Evolutionary conservation across 2,888 invertebrate species (phyloP).

Genomic region (Charanyca ferruginea): DNA sequence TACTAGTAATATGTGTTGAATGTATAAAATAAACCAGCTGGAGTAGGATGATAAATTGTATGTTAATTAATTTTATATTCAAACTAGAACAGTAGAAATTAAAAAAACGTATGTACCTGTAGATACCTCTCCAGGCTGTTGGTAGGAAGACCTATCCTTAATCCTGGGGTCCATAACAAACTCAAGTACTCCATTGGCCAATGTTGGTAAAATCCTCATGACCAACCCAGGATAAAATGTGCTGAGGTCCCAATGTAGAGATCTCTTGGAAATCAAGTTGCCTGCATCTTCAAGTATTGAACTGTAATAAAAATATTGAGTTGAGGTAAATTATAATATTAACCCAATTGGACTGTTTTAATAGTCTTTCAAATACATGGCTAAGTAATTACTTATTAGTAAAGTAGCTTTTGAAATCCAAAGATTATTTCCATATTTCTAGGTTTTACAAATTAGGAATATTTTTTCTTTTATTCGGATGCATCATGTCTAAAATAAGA

Average conservation of each 20-base stretch:
- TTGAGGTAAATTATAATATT: background rate
- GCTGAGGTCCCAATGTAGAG: conserved; percentile 94
- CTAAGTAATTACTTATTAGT: too few relatives aligned
- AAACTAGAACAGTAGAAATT: background rate
- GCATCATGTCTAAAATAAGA: too few relatives aligned
- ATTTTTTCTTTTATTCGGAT: too few relatives aligned
- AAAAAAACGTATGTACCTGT: conserved; percentile 91
- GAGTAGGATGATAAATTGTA: too few relatives aligned
- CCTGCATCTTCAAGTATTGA: conserved; percentile 93
- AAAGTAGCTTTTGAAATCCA: too few relatives aligned
- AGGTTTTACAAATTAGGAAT: too few relatives aligned
- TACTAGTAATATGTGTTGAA: too few relatives aligned
- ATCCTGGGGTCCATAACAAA: conserved; percentile 93
- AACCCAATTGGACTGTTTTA: too few relatives aligned
- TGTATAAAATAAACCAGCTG: too few relatives aligned
- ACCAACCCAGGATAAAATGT: conserved; percentile 94
- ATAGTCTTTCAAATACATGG: too few relatives aligned
- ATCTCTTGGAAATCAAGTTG: conserved; percentile 93
- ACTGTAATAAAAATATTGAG: conserved; percentile 73
- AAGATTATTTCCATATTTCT: too few relatives aligned
- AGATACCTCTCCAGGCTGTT: conserved; percentile 90
- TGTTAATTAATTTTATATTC: too few relatives aligned
- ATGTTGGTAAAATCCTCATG: conserved; percentile 94
- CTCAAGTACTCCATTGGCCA: conserved; percentile 94
- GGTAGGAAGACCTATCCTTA: conserved; percentile 88